Percentiles rank a stretch among this genome's conserved stretches.
These are phyloP conservation scores for Micronisus gabar DNA, from an alignment of 2,113 vertebrate genomes.

Conservation along the genomic window DNA sequence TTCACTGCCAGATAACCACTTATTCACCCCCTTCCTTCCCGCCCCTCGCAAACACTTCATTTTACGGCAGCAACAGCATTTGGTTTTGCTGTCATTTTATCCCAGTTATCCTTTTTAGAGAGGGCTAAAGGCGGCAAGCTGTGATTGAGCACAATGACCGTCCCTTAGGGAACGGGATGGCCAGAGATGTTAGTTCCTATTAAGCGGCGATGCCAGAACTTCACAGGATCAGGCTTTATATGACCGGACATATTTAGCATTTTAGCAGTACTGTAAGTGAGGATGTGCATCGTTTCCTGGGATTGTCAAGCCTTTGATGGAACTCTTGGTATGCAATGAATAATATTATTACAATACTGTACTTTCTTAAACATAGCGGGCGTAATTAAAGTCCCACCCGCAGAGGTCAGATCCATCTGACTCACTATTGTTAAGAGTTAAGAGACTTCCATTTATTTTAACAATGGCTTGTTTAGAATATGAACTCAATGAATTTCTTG, in stretches of 20 bases:
- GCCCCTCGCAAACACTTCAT: neutral
- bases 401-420: constrained; percentile 32
- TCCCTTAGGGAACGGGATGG: neutral
- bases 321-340: constrained; percentile 57
- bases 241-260: constrained; percentile 8
- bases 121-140: neutral
- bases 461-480: constrained; percentile 39
- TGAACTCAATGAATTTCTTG: constrained; percentile 41
- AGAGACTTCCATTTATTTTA: constrained; percentile 19
- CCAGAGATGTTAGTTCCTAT: neutral
- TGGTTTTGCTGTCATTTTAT: neutral
- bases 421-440: constrained; percentile 32
- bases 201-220: neutral
- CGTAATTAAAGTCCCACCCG: constrained; percentile 28
- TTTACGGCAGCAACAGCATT: neutral
- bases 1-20: neutral
- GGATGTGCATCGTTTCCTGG: constrained; percentile 47
- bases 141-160: neutral
- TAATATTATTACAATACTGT: constrained; percentile 53
- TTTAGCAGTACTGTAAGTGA: constrained; percentile 12
- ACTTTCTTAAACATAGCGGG: constrained; percentile 12
- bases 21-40: neutral
- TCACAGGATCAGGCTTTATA: neutral
- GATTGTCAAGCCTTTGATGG: constrained; percentile 47
- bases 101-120: neutral